These are phyloP conservation scores for Nyctalus aviator DNA, from an alignment of 2,797 vertebrate species.

Conservation along the genomic window DNA sequence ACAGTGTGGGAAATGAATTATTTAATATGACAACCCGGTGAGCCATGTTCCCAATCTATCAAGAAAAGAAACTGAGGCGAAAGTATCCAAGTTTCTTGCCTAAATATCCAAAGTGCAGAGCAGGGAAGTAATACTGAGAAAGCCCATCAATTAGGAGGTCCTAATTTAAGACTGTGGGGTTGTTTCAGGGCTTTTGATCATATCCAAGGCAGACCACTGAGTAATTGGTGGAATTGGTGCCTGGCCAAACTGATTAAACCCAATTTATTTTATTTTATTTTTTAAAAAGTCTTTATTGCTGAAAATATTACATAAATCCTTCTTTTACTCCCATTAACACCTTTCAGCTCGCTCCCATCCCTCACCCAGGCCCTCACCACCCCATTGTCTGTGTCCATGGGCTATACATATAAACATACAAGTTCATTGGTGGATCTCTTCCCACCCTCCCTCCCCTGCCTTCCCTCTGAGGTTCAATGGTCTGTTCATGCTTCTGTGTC, in stretches of 20 bases:
- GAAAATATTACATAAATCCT: too few relatives aligned
- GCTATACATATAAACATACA: too few relatives aligned
- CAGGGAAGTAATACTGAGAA: background rate
- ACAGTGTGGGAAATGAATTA: constrained; percentile 27
- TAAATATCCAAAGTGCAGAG: background rate
- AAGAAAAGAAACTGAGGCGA: constrained; percentile 33
- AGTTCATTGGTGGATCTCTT: too few relatives aligned
- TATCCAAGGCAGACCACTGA: background rate
- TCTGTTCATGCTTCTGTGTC: too few relatives aligned
- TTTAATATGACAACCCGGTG: background rate
- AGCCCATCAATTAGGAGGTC: background rate
- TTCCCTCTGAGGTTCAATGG: too few relatives aligned
- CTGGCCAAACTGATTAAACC: background rate
- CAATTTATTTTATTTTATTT: background rate
- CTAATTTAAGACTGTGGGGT: background rate
- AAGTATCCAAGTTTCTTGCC: background rate
- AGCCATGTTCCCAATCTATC: background rate
- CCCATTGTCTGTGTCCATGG: too few relatives aligned
- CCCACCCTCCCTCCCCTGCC: too few relatives aligned
- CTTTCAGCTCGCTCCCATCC: too few relatives aligned
- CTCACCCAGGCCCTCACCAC: too few relatives aligned
- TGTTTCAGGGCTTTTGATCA: background rate
- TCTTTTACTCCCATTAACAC: too few relatives aligned
- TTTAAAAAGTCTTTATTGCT: too few relatives aligned
- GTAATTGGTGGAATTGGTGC: background rate